Percentiles rank a stretch among this genome's conserved stretches.
Evolutionary conservation across 2,113 vertebrate species (phyloP).

Genomic region (Hydrolagus affinis): DNA sequence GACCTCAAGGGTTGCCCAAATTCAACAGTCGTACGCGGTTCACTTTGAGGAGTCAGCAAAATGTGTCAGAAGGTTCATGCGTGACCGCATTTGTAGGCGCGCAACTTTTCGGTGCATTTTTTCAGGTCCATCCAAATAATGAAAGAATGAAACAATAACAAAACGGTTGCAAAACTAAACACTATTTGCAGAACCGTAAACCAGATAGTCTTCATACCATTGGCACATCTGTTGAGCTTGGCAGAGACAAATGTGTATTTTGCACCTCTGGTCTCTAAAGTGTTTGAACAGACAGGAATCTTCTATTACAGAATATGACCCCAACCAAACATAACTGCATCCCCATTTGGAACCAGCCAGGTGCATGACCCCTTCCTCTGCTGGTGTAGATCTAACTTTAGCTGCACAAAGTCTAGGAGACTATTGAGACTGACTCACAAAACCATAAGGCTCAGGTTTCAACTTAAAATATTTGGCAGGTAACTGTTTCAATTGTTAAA

Average conservation of each 20-base stretch:
- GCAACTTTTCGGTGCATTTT: neutral
- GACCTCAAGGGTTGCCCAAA: neutral
- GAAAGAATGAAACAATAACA: neutral
- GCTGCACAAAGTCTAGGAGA: no score
- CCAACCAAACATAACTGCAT: no score
- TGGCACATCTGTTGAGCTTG: neutral
- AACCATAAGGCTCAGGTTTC: no score
- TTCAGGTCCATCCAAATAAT: neutral
- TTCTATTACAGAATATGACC: neutral
- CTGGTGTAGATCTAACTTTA: no score
- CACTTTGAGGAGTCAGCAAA: neutral
- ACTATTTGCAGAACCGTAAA: neutral
- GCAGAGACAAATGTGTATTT: neutral
- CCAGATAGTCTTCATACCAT: neutral
- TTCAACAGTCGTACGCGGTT: neutral
- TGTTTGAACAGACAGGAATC: neutral
- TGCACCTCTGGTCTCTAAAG: neutral
- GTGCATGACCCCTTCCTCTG: no score
- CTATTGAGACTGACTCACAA: no score
- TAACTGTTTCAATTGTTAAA: no score
- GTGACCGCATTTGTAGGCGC: neutral
- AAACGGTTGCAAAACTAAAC: neutral
- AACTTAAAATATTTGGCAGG: no score
- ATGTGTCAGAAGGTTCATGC: neutral
- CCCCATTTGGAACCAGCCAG: no score